These are phyloP conservation scores for Danio choprae DNA, from an alignment of 2,797 vertebrate species.

Conservation along the genomic window DNA sequence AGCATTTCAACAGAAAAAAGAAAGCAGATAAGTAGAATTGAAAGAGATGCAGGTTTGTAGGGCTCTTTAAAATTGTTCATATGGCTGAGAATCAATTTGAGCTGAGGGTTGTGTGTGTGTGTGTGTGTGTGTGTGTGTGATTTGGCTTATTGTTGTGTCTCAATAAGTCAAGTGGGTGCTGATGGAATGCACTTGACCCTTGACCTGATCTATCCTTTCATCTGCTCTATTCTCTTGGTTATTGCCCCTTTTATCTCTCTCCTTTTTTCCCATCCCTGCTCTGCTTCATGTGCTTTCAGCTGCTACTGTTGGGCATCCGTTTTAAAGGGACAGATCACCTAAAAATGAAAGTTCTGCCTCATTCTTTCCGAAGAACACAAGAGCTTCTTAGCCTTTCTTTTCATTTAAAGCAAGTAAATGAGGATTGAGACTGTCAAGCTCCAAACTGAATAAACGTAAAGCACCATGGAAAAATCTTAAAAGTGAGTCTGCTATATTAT, in stretches of 20 bases:
- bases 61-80: background rate
- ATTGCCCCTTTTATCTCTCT: conserved; percentile 43
- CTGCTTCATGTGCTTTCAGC: background rate
- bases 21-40: background rate
- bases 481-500: background rate
- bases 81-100: conserved; percentile 24
- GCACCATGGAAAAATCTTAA: background rate
- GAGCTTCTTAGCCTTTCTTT: background rate
- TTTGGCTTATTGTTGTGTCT: conserved; percentile 55
- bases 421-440: background rate
- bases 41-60: conserved; percentile 1
- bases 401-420: background rate
- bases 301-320: conserved; percentile 7
- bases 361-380: background rate
- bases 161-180: conserved; percentile 56
- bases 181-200: conserved; percentile 59
- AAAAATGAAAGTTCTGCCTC: background rate
- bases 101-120: conserved; percentile 22
- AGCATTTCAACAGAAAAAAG: too few relatives aligned
- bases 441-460: background rate
- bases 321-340: conserved; percentile 9
- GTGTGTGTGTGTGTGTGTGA: conserved; percentile 52
- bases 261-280: conserved; percentile 11
- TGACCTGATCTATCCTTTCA: conserved; percentile 56
- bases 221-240: conserved; percentile 58